These are phyloP conservation scores for Lordiphosa andalusiaca DNA, from an alignment of 2,888 invertebrate genomes.

Conservation along the genomic window DNA sequence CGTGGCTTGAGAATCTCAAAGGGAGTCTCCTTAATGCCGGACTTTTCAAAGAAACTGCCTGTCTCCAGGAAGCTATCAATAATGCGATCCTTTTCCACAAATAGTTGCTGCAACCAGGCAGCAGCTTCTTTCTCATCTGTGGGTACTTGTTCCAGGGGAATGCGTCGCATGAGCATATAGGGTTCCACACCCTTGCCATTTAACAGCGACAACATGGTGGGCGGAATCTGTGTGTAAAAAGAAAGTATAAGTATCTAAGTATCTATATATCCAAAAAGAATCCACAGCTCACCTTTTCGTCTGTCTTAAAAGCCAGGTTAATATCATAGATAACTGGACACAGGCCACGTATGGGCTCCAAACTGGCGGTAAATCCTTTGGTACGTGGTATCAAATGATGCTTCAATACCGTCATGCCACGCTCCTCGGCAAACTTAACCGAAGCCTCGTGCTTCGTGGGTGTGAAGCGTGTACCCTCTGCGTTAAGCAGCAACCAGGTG, in stretches of 20 bases:
- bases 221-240: conserved; percentile 81
- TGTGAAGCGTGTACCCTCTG: conserved; percentile 96
- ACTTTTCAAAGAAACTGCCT: conserved; percentile 89
- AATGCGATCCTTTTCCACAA: conserved; percentile 87
- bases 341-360: conserved; percentile 89
- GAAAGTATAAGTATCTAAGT: conserved; percentile 6
- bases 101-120: conserved; percentile 90
- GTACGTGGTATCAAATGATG: conserved; percentile 96
- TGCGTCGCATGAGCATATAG: conserved; percentile 89
- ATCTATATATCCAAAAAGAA: not conserved
- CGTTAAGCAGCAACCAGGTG: conserved; percentile 92
- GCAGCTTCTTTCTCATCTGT: conserved; percentile 86
- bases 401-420: conserved; percentile 91
- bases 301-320: conserved; percentile 86
- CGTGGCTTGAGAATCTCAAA: conserved; percentile 83
- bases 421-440: conserved; percentile 91
- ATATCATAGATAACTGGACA: conserved; percentile 92
- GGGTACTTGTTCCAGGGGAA: conserved; percentile 90
- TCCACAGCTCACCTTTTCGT: conserved; percentile 81
- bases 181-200: conserved; percentile 87
- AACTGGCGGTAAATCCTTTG: conserved; percentile 94
- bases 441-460: conserved; percentile 92
- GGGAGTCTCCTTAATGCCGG: conserved; percentile 85
- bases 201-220: conserved; percentile 89
- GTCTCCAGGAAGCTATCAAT: conserved; percentile 80